Evolutionary conservation across 1,140 invertebrate species (phyloP).

Genomic region (Calycopis cecrops): DNA sequence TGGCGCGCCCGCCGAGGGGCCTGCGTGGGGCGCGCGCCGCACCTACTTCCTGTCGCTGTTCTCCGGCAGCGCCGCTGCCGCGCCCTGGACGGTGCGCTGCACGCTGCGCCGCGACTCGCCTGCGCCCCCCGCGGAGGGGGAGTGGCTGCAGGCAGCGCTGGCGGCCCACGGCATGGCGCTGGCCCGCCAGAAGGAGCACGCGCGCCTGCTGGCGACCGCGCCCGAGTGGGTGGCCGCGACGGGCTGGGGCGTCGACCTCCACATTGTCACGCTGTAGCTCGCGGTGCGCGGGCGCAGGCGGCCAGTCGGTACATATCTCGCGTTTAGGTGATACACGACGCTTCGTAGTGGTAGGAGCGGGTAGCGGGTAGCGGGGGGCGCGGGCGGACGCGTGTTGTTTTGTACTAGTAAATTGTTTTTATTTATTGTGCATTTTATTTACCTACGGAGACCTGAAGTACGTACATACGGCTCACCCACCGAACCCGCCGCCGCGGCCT

Average conservation of each 20-base stretch:
- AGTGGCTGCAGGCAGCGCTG: constrained; percentile 34
- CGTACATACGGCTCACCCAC: too few species aligned
- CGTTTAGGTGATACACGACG: too few species aligned
- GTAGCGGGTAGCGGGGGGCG: too few species aligned
- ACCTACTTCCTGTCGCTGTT: constrained; percentile 52
- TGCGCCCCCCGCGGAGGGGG: constrained; percentile 4
- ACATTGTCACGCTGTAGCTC: constrained; percentile 23
- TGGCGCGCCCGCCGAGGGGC: constrained; percentile 25
- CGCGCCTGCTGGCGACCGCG: constrained; percentile 25
- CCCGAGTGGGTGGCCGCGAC: constrained; percentile 35
- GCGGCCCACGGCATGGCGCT: constrained; percentile 37
- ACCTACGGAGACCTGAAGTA: too few species aligned
- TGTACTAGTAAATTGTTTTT: too few species aligned
- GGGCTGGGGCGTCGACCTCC: constrained; percentile 53
- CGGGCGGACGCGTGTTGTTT: too few species aligned
- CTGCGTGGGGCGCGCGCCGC: constrained; percentile 31
- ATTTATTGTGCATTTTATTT: too few species aligned
- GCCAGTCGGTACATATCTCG: too few species aligned
- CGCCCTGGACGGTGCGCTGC: constrained; percentile 18
- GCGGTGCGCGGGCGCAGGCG: background rate
- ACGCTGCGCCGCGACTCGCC: constrained; percentile 7
- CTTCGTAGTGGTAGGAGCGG: too few species aligned
- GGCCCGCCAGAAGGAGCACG: constrained; percentile 23
- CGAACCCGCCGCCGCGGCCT: too few species aligned
- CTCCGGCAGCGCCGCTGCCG: constrained; percentile 25